Evolutionary conservation across 2,797 vertebrate genomes (phyloP).

Genomic region (Pipistrellus pygmaeus): DNA sequence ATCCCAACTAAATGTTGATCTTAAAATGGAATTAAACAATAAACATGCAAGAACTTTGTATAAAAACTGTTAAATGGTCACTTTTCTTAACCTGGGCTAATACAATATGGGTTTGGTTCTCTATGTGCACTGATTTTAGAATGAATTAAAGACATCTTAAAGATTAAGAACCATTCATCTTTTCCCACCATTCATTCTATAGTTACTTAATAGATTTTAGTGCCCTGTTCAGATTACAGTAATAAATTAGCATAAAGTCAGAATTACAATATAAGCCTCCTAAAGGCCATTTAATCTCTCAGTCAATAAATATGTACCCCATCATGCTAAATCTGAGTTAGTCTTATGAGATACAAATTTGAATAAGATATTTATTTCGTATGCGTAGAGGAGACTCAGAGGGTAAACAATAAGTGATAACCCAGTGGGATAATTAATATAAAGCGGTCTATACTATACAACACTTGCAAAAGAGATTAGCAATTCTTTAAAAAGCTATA

Average conservation of each 20-base stretch:
- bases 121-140: neutral
- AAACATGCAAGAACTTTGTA: neutral
- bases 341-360: neutral
- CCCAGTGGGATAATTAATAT: neutral
- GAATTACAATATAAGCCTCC: neutral
- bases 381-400: neutral
- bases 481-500: neutral
- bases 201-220: neutral
- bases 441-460: neutral
- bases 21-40: neutral
- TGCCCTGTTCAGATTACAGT: neutral
- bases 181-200: neutral
- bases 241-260: conserved; percentile 7
- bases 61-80: neutral
- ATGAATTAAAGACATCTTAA: neutral
- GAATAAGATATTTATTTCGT: neutral
- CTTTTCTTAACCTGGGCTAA: neutral
- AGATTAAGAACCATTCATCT: neutral
- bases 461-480: neutral
- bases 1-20: neutral
- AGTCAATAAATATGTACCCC: neutral
- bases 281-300: neutral
- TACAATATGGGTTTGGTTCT: neutral
- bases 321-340: neutral
- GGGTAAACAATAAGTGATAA: neutral